Conservation (phyloP, 1,140 invertebrate species). For the Paralvinella palmiformis region DNA sequence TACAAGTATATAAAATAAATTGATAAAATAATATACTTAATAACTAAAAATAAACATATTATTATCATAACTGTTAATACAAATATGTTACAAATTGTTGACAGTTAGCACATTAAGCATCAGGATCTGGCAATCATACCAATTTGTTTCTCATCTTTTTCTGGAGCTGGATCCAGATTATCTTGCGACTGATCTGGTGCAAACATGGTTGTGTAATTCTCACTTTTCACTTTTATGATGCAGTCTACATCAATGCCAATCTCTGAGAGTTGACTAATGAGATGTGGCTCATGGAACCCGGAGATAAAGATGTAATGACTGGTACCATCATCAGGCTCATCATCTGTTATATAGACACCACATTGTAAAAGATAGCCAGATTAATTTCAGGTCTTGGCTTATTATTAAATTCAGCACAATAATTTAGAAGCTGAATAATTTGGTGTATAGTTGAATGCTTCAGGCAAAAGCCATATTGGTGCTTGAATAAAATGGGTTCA, state of each 20-base stretch:
- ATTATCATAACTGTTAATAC: too few species aligned
- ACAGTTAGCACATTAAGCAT: too few species aligned
- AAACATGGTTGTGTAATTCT: slow-evolving; percentile 31
- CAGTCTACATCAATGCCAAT: slow-evolving; percentile 38
- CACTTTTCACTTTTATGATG: slow-evolving; percentile 24
- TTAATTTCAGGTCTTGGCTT: too few species aligned
- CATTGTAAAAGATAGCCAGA: too few species aligned
- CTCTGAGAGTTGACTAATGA: slow-evolving; percentile 37
- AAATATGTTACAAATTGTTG: too few species aligned
- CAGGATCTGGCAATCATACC: slow-evolving; percentile 31
- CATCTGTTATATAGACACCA: slow-evolving; percentile 32
- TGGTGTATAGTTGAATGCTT: not conserved
- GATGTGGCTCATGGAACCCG: slow-evolving; percentile 43
- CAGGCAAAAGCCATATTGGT: not conserved
- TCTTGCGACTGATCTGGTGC: slow-evolving; percentile 22
- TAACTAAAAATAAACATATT: too few species aligned
- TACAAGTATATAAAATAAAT: too few species aligned
- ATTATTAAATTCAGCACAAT: too few species aligned
- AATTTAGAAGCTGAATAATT: not conserved
- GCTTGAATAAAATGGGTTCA: not conserved
- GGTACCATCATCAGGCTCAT: slow-evolving; percentile 50
- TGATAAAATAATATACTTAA: too few species aligned
- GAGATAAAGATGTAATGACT: slow-evolving; percentile 44
- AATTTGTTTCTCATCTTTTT: slow-evolving; percentile 25
- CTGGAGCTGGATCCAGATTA: too few species aligned